Percentiles rank a stretch among this genome's conserved stretches.
phyloP scores from a whole-genome alignment of 30 jellyfish, hydroid and myxozoan genomes.

The Cassiopea andromeda region DNA sequence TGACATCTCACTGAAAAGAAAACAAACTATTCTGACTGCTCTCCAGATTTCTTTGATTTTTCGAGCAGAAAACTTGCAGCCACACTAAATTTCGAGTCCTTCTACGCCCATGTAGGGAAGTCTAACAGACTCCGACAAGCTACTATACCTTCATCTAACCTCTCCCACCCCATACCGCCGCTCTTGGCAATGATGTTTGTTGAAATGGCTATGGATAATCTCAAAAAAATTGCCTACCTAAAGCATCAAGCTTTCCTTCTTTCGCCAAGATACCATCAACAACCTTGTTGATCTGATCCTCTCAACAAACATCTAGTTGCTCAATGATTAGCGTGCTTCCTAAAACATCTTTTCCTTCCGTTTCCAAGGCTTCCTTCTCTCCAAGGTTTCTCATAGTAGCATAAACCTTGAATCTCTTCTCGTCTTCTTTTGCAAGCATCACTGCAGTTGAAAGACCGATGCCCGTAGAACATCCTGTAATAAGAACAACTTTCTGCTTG shows the following conservation, averaged over 20 bases:
- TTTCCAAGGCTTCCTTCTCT: conserved; percentile 47
- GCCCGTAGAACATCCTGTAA: conserved; percentile 75
- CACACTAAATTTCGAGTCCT: too few relatives aligned
- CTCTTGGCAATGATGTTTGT: too few relatives aligned
- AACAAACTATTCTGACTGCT: too few relatives aligned
- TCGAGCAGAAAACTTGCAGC: too few relatives aligned
- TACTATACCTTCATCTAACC: too few relatives aligned
- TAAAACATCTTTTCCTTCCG: conserved; percentile 29
- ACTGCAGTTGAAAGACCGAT: conserved; percentile 62
- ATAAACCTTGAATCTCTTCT: conserved; percentile 58
- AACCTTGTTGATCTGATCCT: conserved; percentile 38
- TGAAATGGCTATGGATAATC: too few relatives aligned
- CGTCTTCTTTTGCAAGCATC: conserved; percentile 60
- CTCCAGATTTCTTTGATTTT: too few relatives aligned
- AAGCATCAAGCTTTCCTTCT: conserved; percentile 62
- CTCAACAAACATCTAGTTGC: conserved; percentile 54
- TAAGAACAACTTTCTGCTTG: conserved; percentile 46
- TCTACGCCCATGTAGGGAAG: too few relatives aligned
- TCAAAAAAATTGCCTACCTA: conserved; percentile 12
- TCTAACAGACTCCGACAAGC: too few relatives aligned
- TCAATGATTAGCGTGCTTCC: conserved; percentile 46
- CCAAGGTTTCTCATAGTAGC: conserved; percentile 77
- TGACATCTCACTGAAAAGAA: too few relatives aligned
- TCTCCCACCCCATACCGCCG: too few relatives aligned
- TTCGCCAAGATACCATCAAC: conserved; percentile 34